Base-by-base conservation (phyloP, 2,797 vertebrate species). In the Lophius americanus region DNA sequence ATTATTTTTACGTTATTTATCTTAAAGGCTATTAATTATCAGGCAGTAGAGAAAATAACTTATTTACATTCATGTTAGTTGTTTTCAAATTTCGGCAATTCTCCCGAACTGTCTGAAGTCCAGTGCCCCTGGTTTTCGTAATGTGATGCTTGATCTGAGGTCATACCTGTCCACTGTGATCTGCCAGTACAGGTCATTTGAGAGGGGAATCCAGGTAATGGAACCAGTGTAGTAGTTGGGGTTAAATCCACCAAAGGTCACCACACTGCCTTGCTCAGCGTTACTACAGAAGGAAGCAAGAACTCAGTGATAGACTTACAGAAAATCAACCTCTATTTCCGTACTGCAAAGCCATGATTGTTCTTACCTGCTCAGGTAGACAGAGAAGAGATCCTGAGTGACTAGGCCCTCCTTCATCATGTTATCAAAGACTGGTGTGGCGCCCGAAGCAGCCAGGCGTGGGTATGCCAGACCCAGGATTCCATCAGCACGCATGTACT, bases 191-290 rank as follows among this genome's bases (percentile, higher is more conserved):
- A 79, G 63, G 47, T 88, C 37, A 4, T 10, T 82, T 43, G 86
- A 85, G 53, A 88, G 75, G 5, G 85, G 88, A 50, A 90, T 81
- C 86, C 88, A 90, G 56, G 64, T 11, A 57, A 90, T 85, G 35
- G 59, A 0, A 13, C 83, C 86, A 1, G 2, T n/a, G 69, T 85
- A 90, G 59, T 87, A 70, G 56, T 49, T 83, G 43, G 67, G 39
- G 63, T 87, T 77, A 44, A 64, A 1, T 2, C 85, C 83, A 36
- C 88, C 88, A 10, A 90, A 88, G 65, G 80, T 90, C 73, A 88
- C 70, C 39, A 50, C 62, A 39, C 86, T 90, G 61, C 79, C 83
- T 38, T 39, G 12, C 51, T 58, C 37, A 7, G 68, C n/a, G 53
- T 84, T 61, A 10, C 85, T 90, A 12, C 8, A 53, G 35, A 67